These are phyloP conservation scores for Tubulanus polymorphus DNA, from an alignment of 2,888 invertebrate genomes.

Conservation along the genomic window DNA sequence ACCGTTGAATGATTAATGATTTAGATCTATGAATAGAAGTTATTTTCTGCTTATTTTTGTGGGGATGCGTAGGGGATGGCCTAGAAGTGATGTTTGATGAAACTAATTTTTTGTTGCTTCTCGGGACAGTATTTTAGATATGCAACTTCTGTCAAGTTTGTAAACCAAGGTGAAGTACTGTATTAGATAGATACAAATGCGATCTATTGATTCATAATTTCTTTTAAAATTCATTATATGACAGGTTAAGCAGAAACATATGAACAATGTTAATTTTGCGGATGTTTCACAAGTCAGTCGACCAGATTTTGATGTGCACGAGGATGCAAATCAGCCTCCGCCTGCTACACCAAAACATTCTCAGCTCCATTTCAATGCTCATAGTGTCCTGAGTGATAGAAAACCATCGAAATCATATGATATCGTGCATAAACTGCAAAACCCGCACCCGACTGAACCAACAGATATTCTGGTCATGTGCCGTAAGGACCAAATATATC, in stretches of 20 bases:
- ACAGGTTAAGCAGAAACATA: constrained; percentile 20
- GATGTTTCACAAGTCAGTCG: constrained; percentile 8
- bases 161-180: no score
- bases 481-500: constrained; percentile 64
- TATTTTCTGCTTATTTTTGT: no score
- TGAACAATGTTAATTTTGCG: constrained; percentile 18
- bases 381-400: constrained; percentile 23
- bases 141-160: no score
- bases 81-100: no score
- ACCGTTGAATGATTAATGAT: no score
- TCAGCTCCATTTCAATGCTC: not conserved
- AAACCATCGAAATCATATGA: constrained; percentile 27
- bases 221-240: not conserved
- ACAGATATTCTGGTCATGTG: constrained; percentile 66
- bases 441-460: not conserved
- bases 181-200: no score
- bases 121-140: no score
- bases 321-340: constrained; percentile 27
- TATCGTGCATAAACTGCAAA: constrained; percentile 13
- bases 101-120: no score
- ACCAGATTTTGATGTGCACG: constrained; percentile 33
- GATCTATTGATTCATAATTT: no score
- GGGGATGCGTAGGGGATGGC: no score
- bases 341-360: not conserved
- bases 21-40: no score